Evolutionary conservation across 92 coral and sea anemone genomes (phyloP).

Genomic region (Bergia sp.): DNA sequence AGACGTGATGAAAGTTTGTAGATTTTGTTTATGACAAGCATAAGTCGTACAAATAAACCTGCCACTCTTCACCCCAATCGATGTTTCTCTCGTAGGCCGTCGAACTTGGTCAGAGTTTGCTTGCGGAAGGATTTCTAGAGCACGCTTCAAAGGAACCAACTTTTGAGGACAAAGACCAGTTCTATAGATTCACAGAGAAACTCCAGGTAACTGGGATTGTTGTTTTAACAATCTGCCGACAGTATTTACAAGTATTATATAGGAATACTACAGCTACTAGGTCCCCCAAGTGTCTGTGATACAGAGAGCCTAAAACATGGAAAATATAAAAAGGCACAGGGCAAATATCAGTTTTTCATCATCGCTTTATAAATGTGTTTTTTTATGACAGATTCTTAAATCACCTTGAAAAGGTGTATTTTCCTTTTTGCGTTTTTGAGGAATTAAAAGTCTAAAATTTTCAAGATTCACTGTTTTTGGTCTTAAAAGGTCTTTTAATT

Average conservation of each 20-base stretch:
- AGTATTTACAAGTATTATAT: background rate
- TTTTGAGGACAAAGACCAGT: slow-evolving; percentile 88
- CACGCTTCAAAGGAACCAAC: slow-evolving; percentile 77
- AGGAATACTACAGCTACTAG: background rate
- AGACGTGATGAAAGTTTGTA: background rate
- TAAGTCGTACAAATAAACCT: background rate
- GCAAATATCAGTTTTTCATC: too few relatives aligned
- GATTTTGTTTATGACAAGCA: background rate
- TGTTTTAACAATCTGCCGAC: background rate
- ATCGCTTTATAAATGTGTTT: too few relatives aligned
- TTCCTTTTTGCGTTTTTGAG: too few relatives aligned
- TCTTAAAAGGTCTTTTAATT: too few relatives aligned
- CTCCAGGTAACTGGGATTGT: slow-evolving; percentile 19
- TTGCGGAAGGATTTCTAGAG: slow-evolving; percentile 78
- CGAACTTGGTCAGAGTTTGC: slow-evolving; percentile 71
- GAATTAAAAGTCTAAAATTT: too few relatives aligned
- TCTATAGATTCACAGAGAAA: slow-evolving; percentile 68
- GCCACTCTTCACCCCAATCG: background rate
- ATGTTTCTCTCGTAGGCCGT: slow-evolving; percentile 63
- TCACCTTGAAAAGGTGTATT: too few relatives aligned
- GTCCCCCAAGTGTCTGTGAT: too few relatives aligned
- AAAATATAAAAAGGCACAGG: too few relatives aligned
- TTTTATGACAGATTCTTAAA: too few relatives aligned
- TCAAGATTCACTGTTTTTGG: too few relatives aligned
- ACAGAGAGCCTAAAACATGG: background rate